A percentile compares a stretch with the other conserved stretches of the same genome.
phyloP scores from a whole-genome alignment of 2,113 vertebrate species.

The Aplodontia rufa region DNA sequence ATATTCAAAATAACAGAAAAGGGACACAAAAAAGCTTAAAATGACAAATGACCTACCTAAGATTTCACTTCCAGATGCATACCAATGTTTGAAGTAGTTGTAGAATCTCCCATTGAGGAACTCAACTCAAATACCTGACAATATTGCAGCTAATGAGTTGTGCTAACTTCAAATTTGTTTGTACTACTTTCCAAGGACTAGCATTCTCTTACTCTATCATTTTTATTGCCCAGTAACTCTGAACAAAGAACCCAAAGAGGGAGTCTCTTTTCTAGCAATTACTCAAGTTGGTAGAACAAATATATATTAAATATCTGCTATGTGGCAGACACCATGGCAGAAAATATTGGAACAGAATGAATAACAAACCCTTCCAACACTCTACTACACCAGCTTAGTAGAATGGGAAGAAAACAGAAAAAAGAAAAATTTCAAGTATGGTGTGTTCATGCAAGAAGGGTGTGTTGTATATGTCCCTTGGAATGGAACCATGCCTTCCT shows the following conservation, averaged over 20 bases:
- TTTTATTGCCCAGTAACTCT: background rate
- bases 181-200: background rate
- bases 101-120: background rate
- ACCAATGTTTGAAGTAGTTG: background rate
- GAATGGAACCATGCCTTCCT: background rate
- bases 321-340: background rate
- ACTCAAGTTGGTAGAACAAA: background rate
- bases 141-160: background rate
- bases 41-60: background rate
- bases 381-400: background rate
- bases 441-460: background rate
- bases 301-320: background rate
- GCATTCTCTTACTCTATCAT: background rate
- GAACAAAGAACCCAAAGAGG: background rate
- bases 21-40: background rate
- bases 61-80: background rate
- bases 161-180: background rate
- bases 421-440: background rate
- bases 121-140: background rate
- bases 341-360: background rate
- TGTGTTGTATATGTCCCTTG: background rate
- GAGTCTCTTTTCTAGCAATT: background rate
- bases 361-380: background rate
- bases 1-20: background rate
- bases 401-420: background rate